A percentile compares a stretch with the other conserved stretches of the same genome.
Evolutionary conservation across 2,888 invertebrate genomes (phyloP).

Genomic region (Xanthia icteritia): DNA sequence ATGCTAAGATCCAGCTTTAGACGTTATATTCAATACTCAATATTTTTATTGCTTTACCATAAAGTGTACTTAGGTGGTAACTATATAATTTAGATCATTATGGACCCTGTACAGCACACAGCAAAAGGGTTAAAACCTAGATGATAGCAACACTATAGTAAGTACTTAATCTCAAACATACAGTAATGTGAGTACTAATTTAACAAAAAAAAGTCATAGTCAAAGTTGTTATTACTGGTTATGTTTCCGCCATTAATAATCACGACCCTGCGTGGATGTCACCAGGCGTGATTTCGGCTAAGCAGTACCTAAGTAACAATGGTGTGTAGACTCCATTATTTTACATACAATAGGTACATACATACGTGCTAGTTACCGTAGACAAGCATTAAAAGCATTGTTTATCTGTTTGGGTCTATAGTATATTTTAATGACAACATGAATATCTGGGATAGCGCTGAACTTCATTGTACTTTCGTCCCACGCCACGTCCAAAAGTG

Average conservation of each 20-base stretch:
- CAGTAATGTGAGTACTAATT: neutral
- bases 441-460: neutral
- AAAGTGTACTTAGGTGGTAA: no score
- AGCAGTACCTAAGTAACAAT: neutral
- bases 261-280: neutral
- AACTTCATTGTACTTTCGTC: slow-evolving; percentile 8
- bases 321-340: slow-evolving; percentile 25
- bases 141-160: neutral
- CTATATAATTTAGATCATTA: neutral
- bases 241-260: neutral
- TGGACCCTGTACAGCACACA: no score
- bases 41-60: no score
- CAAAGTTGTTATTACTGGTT: neutral
- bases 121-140: neutral
- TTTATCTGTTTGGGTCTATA: neutral
- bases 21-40: neutral
- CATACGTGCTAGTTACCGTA: neutral
- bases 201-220: neutral
- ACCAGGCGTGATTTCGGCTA: slow-evolving; percentile 5
- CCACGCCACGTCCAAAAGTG: neutral
- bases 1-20: neutral
- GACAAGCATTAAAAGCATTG: slow-evolving; percentile 12
- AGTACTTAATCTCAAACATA: neutral
- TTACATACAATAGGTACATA: slow-evolving; percentile 42
- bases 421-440: neutral